Conservation (phyloP, 2,797 vertebrate genomes). For the Strix occidentalis region DNA sequence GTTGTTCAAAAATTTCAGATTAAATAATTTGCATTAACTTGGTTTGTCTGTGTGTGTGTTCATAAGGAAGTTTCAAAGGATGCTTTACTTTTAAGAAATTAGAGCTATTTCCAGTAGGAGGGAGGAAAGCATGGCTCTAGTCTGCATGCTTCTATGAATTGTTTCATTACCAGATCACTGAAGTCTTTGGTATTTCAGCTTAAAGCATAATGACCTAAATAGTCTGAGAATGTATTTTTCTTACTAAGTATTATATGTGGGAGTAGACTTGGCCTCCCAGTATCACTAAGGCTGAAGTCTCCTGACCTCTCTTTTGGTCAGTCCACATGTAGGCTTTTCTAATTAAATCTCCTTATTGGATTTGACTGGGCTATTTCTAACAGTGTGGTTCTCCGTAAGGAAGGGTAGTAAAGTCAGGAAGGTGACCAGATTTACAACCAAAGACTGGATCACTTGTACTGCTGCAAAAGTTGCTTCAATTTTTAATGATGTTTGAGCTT, state of each 20-base stretch:
- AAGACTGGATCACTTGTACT: not conserved
- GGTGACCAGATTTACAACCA: not conserved
- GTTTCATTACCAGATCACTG: not conserved
- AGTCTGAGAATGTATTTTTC: slow-evolving; percentile 62
- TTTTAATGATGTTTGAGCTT: not conserved
- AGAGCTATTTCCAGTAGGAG: not conserved
- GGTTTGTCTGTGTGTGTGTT: not conserved
- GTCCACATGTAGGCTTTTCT: not conserved
- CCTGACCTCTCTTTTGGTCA: not conserved
- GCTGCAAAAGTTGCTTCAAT: not conserved
- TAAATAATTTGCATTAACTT: not conserved
- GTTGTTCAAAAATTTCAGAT: not conserved
- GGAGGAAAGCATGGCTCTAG: not conserved
- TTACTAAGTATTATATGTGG: not conserved
- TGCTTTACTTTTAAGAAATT: not conserved
- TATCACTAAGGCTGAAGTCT: slow-evolving; percentile 3
- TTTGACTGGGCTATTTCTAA: not conserved
- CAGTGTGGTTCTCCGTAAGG: not conserved
- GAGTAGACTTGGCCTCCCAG: not conserved
- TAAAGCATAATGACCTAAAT: slow-evolving; percentile 41
- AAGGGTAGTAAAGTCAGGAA: not conserved
- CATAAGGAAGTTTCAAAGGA: not conserved
- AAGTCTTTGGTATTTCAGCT: slow-evolving; percentile 27
- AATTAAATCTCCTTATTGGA: not conserved
- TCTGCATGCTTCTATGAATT: not conserved